A percentile compares a stretch with the other conserved stretches of the same genome.
Evolutionary conservation across 1,140 invertebrate genomes (phyloP).

Genomic region (Microplitis demolitor): DNA sequence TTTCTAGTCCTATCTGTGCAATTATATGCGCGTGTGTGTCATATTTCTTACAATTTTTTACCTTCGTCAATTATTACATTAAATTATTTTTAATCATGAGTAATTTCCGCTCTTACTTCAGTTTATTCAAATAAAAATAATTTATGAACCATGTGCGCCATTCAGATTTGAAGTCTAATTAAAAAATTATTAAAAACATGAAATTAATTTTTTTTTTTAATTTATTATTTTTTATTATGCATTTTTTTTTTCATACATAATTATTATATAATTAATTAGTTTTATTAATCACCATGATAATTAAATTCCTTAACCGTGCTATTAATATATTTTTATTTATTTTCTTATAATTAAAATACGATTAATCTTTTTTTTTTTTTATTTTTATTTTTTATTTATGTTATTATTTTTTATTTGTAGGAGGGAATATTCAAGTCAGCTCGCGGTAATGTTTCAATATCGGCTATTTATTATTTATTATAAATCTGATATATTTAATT

Average conservation of each 20-base stretch:
- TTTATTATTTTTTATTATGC: neutral
- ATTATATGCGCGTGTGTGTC: constrained; percentile 55
- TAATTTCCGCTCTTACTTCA: too few species aligned
- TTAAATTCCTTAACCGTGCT: constrained; percentile 52
- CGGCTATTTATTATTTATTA: constrained; percentile 46
- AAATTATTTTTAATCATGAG: neutral
- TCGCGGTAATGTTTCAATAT: constrained; percentile 47
- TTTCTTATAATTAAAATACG: constrained; percentile 19
- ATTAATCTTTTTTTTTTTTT: neutral
- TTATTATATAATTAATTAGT: constrained; percentile 34
- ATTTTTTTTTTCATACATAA: neutral
- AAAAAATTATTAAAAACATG: too few species aligned
- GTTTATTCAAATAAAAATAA: neutral
- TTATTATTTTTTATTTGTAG: constrained; percentile 41
- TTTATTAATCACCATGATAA: constrained; percentile 28
- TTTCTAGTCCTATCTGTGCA: constrained; percentile 60
- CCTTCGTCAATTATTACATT: constrained; percentile 8
- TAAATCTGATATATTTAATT: neutral
- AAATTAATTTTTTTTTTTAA: too few species aligned
- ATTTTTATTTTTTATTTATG: too few species aligned
- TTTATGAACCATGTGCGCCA: too few species aligned
- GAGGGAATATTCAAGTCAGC: constrained; percentile 58
- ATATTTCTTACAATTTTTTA: neutral
- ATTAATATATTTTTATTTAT: constrained; percentile 21
- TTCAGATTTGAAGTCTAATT: too few species aligned